Evolutionary conservation across 2,113 vertebrate species (phyloP), one percentile per base, ranked within the genome.

Genomic region (Cinclus mexicanus): DNA sequence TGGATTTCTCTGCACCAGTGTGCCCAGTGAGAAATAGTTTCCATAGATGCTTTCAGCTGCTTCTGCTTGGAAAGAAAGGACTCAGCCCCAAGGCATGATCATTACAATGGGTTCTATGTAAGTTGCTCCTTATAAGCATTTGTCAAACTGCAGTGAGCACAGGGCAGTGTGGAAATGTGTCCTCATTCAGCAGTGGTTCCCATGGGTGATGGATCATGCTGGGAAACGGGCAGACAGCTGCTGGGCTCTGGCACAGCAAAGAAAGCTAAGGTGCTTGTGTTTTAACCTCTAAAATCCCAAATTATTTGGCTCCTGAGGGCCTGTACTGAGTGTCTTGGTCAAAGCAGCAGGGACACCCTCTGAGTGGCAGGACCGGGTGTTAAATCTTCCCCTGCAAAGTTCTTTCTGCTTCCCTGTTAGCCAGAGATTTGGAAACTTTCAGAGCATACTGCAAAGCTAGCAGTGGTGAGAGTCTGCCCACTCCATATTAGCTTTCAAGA

Each of bases 1-100:
- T 47, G 76, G 67, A 52, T 74, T 83, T 74, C 86, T 88, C 89
- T 25, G 29, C 67, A 72, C 26, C 57, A 41, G 6, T 47, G 24
- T 76, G 46, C 67, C 83, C 88, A 88, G 59, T 67, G 75, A 83
- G 87, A 87, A 95, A 70, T 72, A 93, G 50, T 96, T 97, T 95
- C 94, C 89, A 61, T 88, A 57, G 67, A 52, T 46, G 59, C 46
- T 90, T 95, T 94, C 91, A 87, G 22, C 44, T 59, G 57, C 68
- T 94, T 94, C 72, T 96, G 60, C 74, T 76, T 21, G 47, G 87
- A 85, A 90, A 94, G 87, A 79, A 95, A 94, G 82, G 75, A 88
- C 59, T 50, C 35, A 83, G 92, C 94, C 94, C 29, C 10, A 17
- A 83, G 96, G 95, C 84, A 90, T 0, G 1, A 74, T 70, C 20